phyloP scores from a whole-genome alignment of 2,888 invertebrate genomes.

The Chelonus formosanus region DNA sequence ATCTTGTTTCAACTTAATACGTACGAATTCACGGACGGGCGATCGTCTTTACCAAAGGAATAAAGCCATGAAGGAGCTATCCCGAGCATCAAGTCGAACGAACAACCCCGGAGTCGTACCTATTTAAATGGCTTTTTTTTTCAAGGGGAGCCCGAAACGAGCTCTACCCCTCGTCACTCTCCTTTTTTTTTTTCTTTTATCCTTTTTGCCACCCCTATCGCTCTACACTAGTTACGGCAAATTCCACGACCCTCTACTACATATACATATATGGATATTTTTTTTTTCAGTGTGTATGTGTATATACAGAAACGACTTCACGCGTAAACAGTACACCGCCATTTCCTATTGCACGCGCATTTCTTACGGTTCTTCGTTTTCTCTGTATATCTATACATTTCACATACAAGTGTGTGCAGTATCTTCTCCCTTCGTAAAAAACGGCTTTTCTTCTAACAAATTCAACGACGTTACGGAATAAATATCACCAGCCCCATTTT shows the following conservation, averaged over 20 bases:
- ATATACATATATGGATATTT: not conserved
- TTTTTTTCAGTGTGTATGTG: not conserved
- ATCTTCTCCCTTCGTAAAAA: not conserved
- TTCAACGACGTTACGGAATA: constrained; percentile 22
- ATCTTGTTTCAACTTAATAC: constrained; percentile 26
- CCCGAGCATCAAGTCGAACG: constrained; percentile 41
- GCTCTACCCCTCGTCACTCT: constrained; percentile 43
- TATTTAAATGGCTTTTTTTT: constrained; percentile 64
- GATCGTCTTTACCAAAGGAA: constrained; percentile 43
- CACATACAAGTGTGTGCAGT: not conserved
- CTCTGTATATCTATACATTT: not conserved
- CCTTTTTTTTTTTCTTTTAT: constrained; percentile 40
- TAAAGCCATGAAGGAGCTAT: constrained; percentile 56
- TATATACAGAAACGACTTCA: constrained; percentile 19
- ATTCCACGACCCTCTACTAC: constrained; percentile 52
- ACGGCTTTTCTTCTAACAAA: constrained; percentile 13
- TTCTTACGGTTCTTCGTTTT: not conserved
- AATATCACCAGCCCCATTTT: constrained; percentile 16
- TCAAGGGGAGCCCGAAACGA: constrained; percentile 55
- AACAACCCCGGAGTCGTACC: constrained; percentile 57
- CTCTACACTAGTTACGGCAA: constrained; percentile 54
- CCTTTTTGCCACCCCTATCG: constrained; percentile 32
- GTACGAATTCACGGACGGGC: constrained; percentile 40
- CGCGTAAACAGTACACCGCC: constrained; percentile 44
- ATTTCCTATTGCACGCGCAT: constrained; percentile 46